Conservation (phyloP, 2,113 vertebrate genomes). For the Antigone vipio region DNA sequence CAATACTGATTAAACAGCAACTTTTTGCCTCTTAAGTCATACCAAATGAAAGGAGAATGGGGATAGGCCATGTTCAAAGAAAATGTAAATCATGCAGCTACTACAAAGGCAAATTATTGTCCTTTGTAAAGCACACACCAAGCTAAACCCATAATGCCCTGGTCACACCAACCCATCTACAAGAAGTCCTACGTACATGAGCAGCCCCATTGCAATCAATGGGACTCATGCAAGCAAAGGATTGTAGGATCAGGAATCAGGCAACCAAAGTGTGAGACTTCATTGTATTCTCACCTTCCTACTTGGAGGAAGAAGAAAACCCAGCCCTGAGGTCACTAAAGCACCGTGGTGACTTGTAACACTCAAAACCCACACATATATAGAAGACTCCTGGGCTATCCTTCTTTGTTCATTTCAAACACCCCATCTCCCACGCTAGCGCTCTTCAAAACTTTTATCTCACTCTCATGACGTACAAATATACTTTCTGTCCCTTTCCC, state of each 20-base stretch:
- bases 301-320: slow-evolving; percentile 3
- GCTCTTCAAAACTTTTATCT: background rate
- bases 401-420: background rate
- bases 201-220: background rate
- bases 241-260: background rate
- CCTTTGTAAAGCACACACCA: slow-evolving; percentile 21
- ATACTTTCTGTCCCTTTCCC: background rate
- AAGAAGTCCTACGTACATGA: background rate
- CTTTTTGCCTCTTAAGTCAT: background rate
- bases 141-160: background rate
- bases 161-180: background rate
- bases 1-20: background rate
- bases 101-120: slow-evolving; percentile 20
- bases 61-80: background rate
- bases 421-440: background rate
- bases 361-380: background rate
- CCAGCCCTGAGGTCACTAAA: slow-evolving; percentile 8
- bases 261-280: background rate
- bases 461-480: background rate
- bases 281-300: background rate
- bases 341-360: background rate
- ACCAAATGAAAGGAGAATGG: background rate
- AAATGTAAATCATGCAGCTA: slow-evolving; percentile 10
- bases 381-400: background rate
- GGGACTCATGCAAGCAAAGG: background rate